A percentile compares a stretch with the other conserved stretches of the same genome.
Evolutionary conservation across 92 coral and sea anemone species (phyloP).

Genomic region (Epizoanthus stellaris): DNA sequence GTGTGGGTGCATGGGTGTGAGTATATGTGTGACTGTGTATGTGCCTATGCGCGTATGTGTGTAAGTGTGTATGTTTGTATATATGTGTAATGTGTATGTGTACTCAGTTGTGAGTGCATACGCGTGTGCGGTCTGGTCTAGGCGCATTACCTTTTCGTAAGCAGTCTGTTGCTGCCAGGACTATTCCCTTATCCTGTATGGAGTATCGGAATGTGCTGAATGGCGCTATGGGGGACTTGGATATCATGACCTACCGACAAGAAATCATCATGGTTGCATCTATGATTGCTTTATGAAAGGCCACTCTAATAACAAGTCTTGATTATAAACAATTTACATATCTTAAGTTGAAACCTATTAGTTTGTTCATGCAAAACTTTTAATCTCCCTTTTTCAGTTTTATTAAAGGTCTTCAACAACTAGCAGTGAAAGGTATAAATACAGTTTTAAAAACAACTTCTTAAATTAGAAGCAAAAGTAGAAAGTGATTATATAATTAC

Average conservation of each 20-base stretch:
- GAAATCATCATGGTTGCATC: no score
- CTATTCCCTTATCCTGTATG: conserved; percentile 24
- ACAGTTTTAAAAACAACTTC: conserved; percentile 5
- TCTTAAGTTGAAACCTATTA: no score
- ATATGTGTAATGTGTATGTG: background rate
- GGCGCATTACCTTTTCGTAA: background rate
- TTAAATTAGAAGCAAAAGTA: no score
- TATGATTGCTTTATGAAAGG: no score
- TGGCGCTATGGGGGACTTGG: conserved; percentile 42
- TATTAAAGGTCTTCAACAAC: no score
- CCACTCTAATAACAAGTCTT: no score
- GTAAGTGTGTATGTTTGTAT: background rate
- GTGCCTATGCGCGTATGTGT: background rate
- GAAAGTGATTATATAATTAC: no score
- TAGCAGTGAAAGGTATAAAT: background rate
- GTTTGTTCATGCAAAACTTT: no score
- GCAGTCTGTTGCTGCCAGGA: background rate
- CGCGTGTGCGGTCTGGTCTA: background rate
- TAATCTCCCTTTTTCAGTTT: no score
- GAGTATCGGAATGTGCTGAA: conserved; percentile 15
- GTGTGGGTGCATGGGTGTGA: background rate
- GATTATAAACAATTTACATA: no score
- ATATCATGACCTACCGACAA: conserved; percentile 21
- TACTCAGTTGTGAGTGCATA: background rate
- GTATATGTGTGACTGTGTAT: background rate